Percentiles rank a stretch among this genome's conserved stretches.
phyloP scores from a whole-genome alignment of 1,140 invertebrate genomes.

The Metaphire vulgaris region DNA sequence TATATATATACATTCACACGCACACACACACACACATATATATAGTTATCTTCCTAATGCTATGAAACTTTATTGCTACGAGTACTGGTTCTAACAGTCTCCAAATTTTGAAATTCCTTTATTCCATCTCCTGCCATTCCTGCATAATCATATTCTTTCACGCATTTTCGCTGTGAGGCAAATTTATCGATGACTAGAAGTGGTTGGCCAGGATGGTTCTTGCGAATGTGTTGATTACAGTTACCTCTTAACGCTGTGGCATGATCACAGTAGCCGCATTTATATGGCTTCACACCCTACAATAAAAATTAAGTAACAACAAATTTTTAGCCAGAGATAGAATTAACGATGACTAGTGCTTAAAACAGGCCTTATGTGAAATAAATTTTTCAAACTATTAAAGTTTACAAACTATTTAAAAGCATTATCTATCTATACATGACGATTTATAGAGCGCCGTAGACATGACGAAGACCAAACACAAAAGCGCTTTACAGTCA shows the following conservation, averaged over 20 bases:
- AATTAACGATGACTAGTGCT: neutral
- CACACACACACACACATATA: too few relatives aligned
- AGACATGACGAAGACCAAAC: too few relatives aligned
- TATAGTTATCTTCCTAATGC: too few relatives aligned
- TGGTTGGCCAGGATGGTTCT: conserved; percentile 28
- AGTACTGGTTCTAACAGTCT: neutral
- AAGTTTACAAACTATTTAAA: neutral
- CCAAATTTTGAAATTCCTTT: neutral
- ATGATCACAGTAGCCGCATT: conserved; percentile 29
- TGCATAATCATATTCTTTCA: neutral
- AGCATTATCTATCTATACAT: too few relatives aligned
- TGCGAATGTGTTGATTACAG: conserved; percentile 31
- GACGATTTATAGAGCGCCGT: too few relatives aligned
- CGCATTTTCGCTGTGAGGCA: neutral
- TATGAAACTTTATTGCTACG: neutral
- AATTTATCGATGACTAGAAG: conserved; percentile 24
- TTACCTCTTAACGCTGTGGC: conserved; percentile 27
- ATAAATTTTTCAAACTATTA: neutral
- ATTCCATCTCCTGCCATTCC: neutral
- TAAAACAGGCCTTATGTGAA: neutral
- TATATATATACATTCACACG: too few relatives aligned
- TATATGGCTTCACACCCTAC: conserved; percentile 29
- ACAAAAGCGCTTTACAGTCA: too few relatives aligned
- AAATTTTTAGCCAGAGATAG: neutral
- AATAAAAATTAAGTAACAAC: neutral